Base-by-base conservation (phyloP, 2,113 vertebrate species). In the Myotis brandtii region DNA sequence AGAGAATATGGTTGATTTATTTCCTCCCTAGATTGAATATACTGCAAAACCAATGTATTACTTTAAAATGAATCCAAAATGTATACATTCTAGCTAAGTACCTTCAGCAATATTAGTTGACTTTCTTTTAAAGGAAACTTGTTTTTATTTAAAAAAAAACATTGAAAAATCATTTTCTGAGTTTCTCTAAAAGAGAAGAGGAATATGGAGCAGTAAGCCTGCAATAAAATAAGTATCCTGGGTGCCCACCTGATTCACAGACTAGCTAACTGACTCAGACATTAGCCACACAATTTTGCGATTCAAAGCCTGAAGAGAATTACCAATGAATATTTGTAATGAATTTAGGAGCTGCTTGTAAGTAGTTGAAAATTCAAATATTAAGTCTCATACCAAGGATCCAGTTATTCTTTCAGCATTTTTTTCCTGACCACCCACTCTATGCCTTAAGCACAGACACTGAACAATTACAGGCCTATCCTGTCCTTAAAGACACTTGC, bases 41-140 rank as follows among this genome's bases (percentile, higher is more conserved):
- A 86, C 66, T 82, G 40, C 52, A 88, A 88, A 93, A 72, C 85
- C 86, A 80, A 66, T 23, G 21, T 59, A 91, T 95, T 82, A 95
- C n/a, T 93, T 93, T 79, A 40, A 86, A 76, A 62, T 76, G 62
- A 96, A 91, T 82, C 34, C 23, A 80, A 93, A 75, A 67, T 59
- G 5, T 70, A 72, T 70, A 76, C 73, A 93, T 93, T 88, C 34
- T 86, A 30, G 34, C n/a, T 91, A 72, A 91, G 14, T 27, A 67
- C 9, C 9, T 30, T 76, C 12, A 66, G 27, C 30, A 70, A 14
- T 91, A 6, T 91, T 48, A 83, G 27, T 77, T 94, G 21, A 32
- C 52, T 59, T 94, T 77, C 13, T 84, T 84, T 67, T 75, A 77
- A 88, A 79, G 25, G 6, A 21, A 59, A 91, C 11, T 93, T 34